Evolutionary conservation across 2,113 vertebrate genomes (phyloP), one percentile per base, ranked within the genome.

Genomic region (Rhinopomastus cyanomelas): DNA sequence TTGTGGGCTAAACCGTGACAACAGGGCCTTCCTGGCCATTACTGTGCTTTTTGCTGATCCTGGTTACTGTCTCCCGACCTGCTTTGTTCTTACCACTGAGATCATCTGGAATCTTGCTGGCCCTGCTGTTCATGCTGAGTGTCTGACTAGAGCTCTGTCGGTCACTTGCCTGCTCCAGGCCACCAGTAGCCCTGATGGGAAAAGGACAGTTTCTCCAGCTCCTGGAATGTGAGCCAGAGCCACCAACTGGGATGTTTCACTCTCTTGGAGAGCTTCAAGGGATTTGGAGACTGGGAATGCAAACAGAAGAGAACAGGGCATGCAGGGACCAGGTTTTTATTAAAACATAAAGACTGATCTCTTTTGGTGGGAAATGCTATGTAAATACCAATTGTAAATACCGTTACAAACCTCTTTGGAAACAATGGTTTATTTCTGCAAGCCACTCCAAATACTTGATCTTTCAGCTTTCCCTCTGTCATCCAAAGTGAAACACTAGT

Each of bases 71-170:
- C 51, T 51, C 26, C 42, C 60, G 36, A 23, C 46, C 32, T 59
- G 27, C 32, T 62, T 46, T 48, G 26, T n/a, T 59, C 1, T 12
- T 61, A 55, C 37, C 56, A 52, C 15, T 49, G 0, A 0, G 18
- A 6, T 30, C 1, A 5, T 7, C 5, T 4, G 22, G 42, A 29
- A 14, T 85, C 21, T 18, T 1, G 2, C 32, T 18, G 68, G 32
- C 57, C 42, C 27, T 17, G 73, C 77, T 51, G 39, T 21, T n/a
- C 30, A 4, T 1, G 3, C 23, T 11, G 25, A 25, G 56, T 8
- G 25, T 25, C 25, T 22, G 32, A 29, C 34, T 30, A 39, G 16
- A 17, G 18, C 27, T 37, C 20, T 17, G 72, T 5, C 4, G 36
- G 12, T 12, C 17, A 11, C 37, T 71, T 5, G 3, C 6, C 42